Conservation (phyloP, 2,113 vertebrate species). For the Vireo altiloquus region DNA sequence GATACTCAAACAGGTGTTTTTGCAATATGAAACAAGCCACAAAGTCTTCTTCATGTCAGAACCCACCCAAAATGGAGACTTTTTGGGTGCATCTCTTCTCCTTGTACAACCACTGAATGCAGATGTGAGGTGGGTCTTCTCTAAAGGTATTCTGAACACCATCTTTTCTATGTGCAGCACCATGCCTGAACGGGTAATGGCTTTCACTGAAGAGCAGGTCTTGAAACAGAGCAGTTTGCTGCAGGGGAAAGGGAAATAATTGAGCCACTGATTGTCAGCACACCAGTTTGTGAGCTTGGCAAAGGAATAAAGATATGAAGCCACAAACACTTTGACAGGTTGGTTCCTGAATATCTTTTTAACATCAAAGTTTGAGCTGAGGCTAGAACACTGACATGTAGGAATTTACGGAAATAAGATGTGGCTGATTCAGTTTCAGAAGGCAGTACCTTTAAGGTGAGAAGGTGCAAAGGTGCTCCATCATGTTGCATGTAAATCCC, state of each 20-base stretch:
- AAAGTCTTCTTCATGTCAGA: background rate
- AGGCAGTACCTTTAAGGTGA: background rate
- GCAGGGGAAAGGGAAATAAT: background rate
- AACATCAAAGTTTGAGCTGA: background rate
- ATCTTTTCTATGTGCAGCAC: background rate
- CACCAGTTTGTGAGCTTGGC: background rate
- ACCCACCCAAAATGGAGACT: background rate
- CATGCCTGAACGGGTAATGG: background rate
- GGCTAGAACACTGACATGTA: background rate
- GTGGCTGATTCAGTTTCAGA: background rate
- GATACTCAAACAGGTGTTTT: background rate
- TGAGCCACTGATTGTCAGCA: background rate
- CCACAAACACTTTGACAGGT: background rate
- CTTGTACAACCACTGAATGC: background rate
- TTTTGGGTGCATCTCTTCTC: background rate
- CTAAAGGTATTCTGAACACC: background rate
- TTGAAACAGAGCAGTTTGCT: background rate
- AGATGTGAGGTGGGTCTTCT: background rate
- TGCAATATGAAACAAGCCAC: background rate
- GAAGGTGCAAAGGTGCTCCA: background rate
- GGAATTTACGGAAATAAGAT: background rate
- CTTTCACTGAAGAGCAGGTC: background rate
- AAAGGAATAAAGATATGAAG: background rate
- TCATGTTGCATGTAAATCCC: background rate
- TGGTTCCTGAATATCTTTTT: background rate